Base-by-base conservation (phyloP, 2,113 vertebrate genomes). In the Stigmatopora nigra region DNA sequence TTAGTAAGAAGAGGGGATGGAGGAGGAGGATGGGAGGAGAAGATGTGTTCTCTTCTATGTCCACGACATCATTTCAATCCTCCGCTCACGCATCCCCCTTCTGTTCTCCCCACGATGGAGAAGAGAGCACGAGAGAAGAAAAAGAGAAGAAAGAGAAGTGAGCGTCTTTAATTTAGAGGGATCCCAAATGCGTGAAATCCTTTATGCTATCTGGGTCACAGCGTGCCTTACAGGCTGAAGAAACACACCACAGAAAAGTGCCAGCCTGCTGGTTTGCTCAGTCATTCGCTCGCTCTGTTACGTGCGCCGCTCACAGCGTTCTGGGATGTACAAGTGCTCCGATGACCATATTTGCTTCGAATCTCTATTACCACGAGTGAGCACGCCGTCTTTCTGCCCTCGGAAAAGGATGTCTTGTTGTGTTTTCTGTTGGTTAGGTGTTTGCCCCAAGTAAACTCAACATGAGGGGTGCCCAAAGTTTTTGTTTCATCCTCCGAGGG, bases 161-260 rank as follows among this genome's bases (percentile, higher is more conserved):
- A 73, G 71, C 67, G 71, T 78, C 83, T 88, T 87, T 88, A 82
- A 86, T 88, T 85, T 81, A 71, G 77, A 65, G 75, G 84, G 76
- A 87, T 86, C 86, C 83, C 75, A 57, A 77, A 83, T 64, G 86
- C 75, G 75, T 78, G 73, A 86, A 84, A 82, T 87, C 77, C 83
- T 86, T 85, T 88, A 81, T 82, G 82, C 82, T 87, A 83, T 87
- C 82, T 89, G 85, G 89, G 84, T 89, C 88, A 84, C 82, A 84
- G 81, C 82, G 68, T 73, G 82, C 86, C 84, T 84, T 66, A 73
- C 71, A 88, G 86, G 78, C 85, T 80, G 78, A 55, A 85, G 83
- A 62, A 67, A 69, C 56, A 76, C 72, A 72, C 68, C 63, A 61
- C 71, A 52, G 44, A 45, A 56, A 20, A 64, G 38, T 56, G 53